Base-by-base conservation (phyloP, 1,140 invertebrate species). In the Thaumetopoea pityocampa region DNA sequence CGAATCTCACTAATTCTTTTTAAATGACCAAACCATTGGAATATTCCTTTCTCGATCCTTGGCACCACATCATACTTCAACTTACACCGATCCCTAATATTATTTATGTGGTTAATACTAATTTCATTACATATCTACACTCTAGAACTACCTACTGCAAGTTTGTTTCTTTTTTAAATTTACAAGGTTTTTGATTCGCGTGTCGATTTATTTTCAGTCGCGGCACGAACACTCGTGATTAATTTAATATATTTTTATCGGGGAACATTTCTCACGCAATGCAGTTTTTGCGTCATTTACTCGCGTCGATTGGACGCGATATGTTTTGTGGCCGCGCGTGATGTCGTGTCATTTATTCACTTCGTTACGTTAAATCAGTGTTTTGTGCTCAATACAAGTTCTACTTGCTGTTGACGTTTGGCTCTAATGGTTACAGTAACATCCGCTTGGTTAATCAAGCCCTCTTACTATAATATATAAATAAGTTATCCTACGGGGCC, bases 231-330 rank as follows among this genome's bases (percentile, higher is more conserved):
- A 35, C 35, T 61, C 54, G 54, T 76, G 65, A 73, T 76, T 73
- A 72, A 77, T 80, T 68, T 70, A 72, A 72, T 72, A 77, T 67
- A 72, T 68, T 67, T 67, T 63, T 59, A 68, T 46, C 43, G 47
- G 48, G 37, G 34, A 43, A 50, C 52, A 61, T 58, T 59, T 62
- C 62, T 71, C 66, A 64, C 65, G 68, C 67, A 51, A 66, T 49
- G 38, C 19, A 16, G 30, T 72, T 67, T 74, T 70, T 72, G 58
- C 57, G 24, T 50, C 33, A 8, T 48, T 34, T 29, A 48, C 43
- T 24, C 27, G 27, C 19, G 27, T 29, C 33, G 40, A 34, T 40
- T 28, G 15, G 18, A 14, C 10, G 23, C 37, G 30, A 30, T 30
- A 30, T 8, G 18, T 40, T 40, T 40, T 40, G 17, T n/a, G n/a